Evolutionary conservation across 2,888 invertebrate species (phyloP).

Genomic region (Dasysyrphus albostriatus): DNA sequence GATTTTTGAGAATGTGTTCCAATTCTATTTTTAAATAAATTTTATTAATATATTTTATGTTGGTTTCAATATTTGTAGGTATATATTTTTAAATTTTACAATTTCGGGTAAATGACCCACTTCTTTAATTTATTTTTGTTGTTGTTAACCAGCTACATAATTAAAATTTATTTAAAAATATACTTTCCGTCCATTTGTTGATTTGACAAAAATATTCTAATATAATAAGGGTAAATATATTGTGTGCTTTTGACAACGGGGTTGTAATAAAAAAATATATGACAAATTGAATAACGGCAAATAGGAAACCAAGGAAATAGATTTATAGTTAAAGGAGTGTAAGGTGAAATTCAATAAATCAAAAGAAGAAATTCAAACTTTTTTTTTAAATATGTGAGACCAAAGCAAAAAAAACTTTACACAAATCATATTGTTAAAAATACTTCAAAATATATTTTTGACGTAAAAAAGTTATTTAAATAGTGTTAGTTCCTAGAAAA

Average conservation of each 20-base stretch:
- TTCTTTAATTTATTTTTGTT: conserved; percentile 5
- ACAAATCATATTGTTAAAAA: too few relatives aligned
- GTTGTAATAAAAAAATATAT: background rate
- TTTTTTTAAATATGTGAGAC: too few relatives aligned
- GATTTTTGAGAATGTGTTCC: background rate
- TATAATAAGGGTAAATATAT: background rate
- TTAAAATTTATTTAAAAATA: conserved; percentile 10
- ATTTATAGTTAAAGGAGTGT: background rate
- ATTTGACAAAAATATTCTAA: background rate
- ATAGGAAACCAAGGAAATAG: background rate
- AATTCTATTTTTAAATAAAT: conserved; percentile 10
- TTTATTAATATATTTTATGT: background rate
- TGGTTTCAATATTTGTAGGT: background rate
- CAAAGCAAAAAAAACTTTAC: too few relatives aligned
- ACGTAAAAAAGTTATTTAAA: background rate
- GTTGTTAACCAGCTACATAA: background rate
- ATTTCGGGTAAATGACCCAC: conserved; percentile 27
- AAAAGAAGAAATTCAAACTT: background rate
- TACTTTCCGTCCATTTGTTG: background rate
- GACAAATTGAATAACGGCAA: background rate
- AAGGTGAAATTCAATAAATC: background rate
- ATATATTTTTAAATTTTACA: background rate
- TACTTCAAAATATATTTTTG: too few relatives aligned
- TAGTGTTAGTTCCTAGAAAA: background rate
- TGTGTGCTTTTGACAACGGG: background rate